Conservation (phyloP, 1,140 invertebrate genomes). For the Yoshiicerus persimilis region DNA sequence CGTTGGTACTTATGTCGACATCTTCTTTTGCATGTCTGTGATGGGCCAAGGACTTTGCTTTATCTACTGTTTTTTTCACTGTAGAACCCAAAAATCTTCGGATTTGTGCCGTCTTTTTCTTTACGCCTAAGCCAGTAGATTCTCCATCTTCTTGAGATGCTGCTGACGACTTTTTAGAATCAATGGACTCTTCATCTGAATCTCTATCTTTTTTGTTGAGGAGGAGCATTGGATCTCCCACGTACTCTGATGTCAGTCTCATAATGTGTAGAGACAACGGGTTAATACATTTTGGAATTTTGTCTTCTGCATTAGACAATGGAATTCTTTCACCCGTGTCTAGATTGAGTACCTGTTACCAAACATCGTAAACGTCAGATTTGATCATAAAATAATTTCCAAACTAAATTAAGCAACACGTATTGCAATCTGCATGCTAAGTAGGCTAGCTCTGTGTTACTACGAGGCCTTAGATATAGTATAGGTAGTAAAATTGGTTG, state of each 20-base stretch:
- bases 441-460: neutral
- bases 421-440: slow-evolving; percentile 1
- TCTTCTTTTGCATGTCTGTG: slow-evolving; percentile 80
- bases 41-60: slow-evolving; percentile 85
- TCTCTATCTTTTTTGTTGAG: slow-evolving; percentile 64
- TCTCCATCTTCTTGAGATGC: slow-evolving; percentile 46
- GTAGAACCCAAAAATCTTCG: slow-evolving; percentile 83
- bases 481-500: neutral
- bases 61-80: slow-evolving; percentile 84
- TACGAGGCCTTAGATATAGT: neutral
- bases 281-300: slow-evolving; percentile 85
- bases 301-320: slow-evolving; percentile 84
- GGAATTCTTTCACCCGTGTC: slow-evolving; percentile 90
- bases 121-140: slow-evolving; percentile 51
- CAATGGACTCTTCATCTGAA: slow-evolving; percentile 82
- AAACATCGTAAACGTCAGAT: neutral
- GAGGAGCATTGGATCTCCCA: slow-evolving; percentile 51
- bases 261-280: slow-evolving; percentile 93
- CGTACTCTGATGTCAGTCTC: slow-evolving; percentile 85
- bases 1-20: slow-evolving; percentile 65
- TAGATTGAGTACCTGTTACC: slow-evolving; percentile 77
- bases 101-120: slow-evolving; percentile 66
- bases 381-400: neutral
- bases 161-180: slow-evolving; percentile 63
- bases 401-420: slow-evolving; percentile 12